These are phyloP conservation scores for Muscidifurax raptorellus DNA, from an alignment of 1,140 invertebrate genomes.

Conservation along the genomic window DNA sequence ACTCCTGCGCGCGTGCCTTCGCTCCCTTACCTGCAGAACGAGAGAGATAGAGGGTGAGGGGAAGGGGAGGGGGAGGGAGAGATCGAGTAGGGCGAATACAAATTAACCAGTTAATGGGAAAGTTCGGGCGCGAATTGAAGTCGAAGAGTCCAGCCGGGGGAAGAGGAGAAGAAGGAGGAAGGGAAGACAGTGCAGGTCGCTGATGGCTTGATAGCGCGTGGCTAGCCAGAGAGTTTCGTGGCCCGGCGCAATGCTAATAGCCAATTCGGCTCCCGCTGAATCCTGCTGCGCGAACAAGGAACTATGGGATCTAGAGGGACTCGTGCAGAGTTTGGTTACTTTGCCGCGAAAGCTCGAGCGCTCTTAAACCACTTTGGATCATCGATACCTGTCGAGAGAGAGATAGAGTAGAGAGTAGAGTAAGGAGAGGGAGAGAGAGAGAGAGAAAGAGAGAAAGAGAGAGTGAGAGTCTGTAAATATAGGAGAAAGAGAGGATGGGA, in stretches of 20 bases:
- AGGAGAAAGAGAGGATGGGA: no score
- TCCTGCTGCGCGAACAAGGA: not conserved
- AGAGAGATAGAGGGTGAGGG: not conserved
- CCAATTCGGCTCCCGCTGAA: constrained; percentile 38
- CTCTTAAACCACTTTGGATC: not conserved
- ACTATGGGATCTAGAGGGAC: not conserved
- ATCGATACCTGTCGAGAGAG: not conserved
- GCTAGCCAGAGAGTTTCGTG: constrained; percentile 26
- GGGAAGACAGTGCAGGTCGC: constrained; percentile 21
- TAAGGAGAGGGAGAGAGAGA: no score
- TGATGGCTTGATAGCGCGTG: not conserved
- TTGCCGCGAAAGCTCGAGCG: not conserved
- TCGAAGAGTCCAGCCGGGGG: constrained; percentile 21
- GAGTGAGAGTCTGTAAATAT: no score
- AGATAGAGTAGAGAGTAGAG: not conserved
- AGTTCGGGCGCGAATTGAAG: constrained; percentile 42
- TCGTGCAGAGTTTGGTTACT: constrained; percentile 31
- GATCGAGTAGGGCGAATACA: not conserved
- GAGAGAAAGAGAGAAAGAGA: no score
- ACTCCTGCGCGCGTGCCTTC: not conserved
- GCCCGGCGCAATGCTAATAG: constrained; percentile 32
- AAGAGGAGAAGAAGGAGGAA: not conserved
- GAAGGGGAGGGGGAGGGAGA: not conserved
- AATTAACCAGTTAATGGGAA: constrained; percentile 45
- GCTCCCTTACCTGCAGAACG: not conserved